Conservation (phyloP, 1,140 invertebrate species). For the Papilio glaucus region DNA sequence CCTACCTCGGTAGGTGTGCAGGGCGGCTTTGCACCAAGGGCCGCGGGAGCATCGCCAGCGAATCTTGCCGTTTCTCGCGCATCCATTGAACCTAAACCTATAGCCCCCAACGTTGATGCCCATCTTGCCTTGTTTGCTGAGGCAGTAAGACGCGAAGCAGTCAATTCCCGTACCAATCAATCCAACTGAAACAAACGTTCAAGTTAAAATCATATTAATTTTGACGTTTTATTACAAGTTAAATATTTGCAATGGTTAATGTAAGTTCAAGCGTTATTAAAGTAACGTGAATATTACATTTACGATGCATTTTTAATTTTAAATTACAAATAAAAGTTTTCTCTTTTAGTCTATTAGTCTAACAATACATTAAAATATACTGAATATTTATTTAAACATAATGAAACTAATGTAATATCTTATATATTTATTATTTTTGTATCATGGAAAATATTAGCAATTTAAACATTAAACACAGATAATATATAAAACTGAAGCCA, state of each 20-base stretch:
- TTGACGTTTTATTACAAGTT: slow-evolving; percentile 6
- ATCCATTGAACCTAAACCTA: slow-evolving; percentile 76
- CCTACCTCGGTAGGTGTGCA: slow-evolving; percentile 73
- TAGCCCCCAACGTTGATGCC: slow-evolving; percentile 77
- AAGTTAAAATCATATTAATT: slow-evolving; percentile 41
- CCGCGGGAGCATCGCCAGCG: slow-evolving; percentile 75
- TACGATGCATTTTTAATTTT: neutral
- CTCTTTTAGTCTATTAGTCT: neutral
- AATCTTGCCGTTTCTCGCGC: slow-evolving; percentile 75
- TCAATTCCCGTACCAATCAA: slow-evolving; percentile 70
- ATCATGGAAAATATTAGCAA: no score
- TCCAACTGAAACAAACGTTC: slow-evolving; percentile 59
- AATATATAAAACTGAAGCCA: no score
- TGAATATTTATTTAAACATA: no score
- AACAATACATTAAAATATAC: neutral
- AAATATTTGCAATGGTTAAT: neutral
- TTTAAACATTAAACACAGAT: no score
- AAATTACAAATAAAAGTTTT: neutral
- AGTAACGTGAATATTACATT: neutral
- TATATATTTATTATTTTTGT: no score
- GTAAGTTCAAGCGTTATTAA: neutral
- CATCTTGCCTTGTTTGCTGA: slow-evolving; percentile 80
- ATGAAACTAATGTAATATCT: no score
- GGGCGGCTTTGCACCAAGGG: slow-evolving; percentile 76
- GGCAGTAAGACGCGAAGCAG: slow-evolving; percentile 76